Base-by-base conservation (phyloP, 2,113 vertebrate genomes). In the Megalops atlanticus region DNA sequence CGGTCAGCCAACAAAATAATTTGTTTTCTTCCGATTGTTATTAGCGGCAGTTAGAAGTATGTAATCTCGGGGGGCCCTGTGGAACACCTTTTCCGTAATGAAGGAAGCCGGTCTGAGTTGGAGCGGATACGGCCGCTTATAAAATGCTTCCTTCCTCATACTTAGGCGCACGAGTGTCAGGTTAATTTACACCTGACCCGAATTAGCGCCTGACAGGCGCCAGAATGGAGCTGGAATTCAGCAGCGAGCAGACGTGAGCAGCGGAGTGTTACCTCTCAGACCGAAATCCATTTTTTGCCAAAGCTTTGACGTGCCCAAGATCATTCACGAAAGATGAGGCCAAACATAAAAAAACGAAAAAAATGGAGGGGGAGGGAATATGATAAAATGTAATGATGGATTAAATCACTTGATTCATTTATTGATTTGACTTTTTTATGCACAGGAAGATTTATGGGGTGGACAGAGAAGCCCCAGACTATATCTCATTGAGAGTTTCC, bases 1-100 rank as follows among this genome's bases (percentile, higher is more conserved):
- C 93, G 93, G 90, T 91, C 93, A 93, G 91, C 89, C 94, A 94
- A 94, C 92, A 89, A 92, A 92, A 91, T 94, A 94, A 94, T 95
- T 94, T 91, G 91, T 92, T 94, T 91, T 92, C 89, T 93, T 92
- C 87, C 78, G 86, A 84, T 88, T 91, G 90, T 87, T 86, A 86
- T 88, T 89, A 87, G 87, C 88, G 77, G 80, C 89, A 89, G 91
- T 87, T 88, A 90, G 86, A 86, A 91, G 90, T 91, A 90, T 84
- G 86, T 92, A 87, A 89, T 89, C 87, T 85, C 84, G 86, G 84
- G 86, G 84, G 82, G 88, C 90, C 84, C 83, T 43, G 16, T 38
- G 84, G 54, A 85, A 81, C 85, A 86, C 68, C 36, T 87, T 80
- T 80, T 91, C n/a, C 90, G 84, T 21, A 38, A 58, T 16, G 52